Percentiles rank a stretch among this genome's conserved stretches.
phyloP scores from a whole-genome alignment of 2,797 vertebrate species.

The Tiaroga cobitis region DNA sequence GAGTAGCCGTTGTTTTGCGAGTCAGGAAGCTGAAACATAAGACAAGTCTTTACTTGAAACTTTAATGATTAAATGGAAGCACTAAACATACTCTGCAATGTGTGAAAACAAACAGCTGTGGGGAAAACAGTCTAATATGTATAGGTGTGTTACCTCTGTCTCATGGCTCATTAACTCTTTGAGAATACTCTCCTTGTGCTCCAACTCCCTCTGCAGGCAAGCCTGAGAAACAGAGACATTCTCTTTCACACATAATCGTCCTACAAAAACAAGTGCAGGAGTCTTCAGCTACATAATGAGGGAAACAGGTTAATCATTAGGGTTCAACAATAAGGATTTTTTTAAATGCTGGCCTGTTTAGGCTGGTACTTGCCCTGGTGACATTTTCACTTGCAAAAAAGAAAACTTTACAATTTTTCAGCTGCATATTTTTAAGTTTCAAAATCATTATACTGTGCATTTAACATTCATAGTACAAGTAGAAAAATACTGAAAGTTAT shows the following conservation, averaged over 20 bases:
- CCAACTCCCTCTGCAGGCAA: slow-evolving; percentile 85
- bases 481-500: not conserved
- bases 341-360: no score
- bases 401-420: not conserved
- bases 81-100: slow-evolving; percentile 14
- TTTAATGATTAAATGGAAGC: not conserved
- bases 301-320: no score
- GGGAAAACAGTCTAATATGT: not conserved
- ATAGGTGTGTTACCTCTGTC: slow-evolving; percentile 75
- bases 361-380: not conserved
- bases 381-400: not conserved
- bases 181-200: slow-evolving; percentile 83
- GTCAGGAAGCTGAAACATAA: slow-evolving; percentile 64
- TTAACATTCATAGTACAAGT: not conserved
- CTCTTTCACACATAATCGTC: not conserved
- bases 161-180: slow-evolving; percentile 85
- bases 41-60: slow-evolving; percentile 20
- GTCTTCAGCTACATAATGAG: not conserved
- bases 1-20: slow-evolving; percentile 88
- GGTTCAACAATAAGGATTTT: not conserved
- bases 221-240: slow-evolving; percentile 70
- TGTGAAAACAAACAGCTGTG: slow-evolving; percentile 16
- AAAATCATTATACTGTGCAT: not conserved
- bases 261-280: not conserved
- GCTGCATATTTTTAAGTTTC: not conserved